Base-by-base conservation (phyloP, 2,113 vertebrate species). In the Cephalopterus ornatus region DNA sequence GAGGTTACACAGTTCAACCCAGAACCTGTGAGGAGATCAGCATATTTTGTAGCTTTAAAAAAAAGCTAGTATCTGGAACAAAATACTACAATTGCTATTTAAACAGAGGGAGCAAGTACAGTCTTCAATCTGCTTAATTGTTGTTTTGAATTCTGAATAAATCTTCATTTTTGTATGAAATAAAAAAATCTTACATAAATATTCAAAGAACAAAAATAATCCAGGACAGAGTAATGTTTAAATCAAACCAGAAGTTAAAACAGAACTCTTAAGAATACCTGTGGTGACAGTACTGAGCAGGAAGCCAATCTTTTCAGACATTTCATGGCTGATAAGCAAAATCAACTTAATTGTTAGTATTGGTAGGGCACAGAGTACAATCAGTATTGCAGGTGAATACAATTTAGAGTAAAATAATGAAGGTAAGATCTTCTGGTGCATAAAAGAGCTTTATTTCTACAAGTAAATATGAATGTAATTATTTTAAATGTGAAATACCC, bases 391-490 rank as follows among this genome's bases (percentile, higher is more conserved):
- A 88, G 59, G 32, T 79, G 88, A 88, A 82, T 74, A 78, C 12
- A 82, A 67, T 58, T 94, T 80, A 71, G 22, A 95, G 65, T 63
- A 81, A 85, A 93, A 73, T 81, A 92, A 87, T 58, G 86, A 80
- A 81, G 46, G 39, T 59, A 73, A 79, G 49, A 76, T 68, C 83
- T 93, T 74, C 35, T 85, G 24, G 23, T 88, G 17, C 59, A 53
- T 77, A 67, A 26, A 53, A 95, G 41, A 87, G 22, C 50, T 95
- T 74, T 95, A 71, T 91, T 92, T 89, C 63, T 95, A 41, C 58
- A 79, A 76, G 35, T 65, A 35, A 79, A 88, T 94, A 37, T 52
- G 42, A 90, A 76, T 85, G 30, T 59, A 50, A 74, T 92, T 91
- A 77, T 95, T 95, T 91, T 73, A 77, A 76, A 89, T 71, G 74